Percentiles rank a stretch among this genome's conserved stretches.
Conservation (phyloP, 37 sponge, comb jelly and placozoan species). For the Spongilla lacustris region DNA sequence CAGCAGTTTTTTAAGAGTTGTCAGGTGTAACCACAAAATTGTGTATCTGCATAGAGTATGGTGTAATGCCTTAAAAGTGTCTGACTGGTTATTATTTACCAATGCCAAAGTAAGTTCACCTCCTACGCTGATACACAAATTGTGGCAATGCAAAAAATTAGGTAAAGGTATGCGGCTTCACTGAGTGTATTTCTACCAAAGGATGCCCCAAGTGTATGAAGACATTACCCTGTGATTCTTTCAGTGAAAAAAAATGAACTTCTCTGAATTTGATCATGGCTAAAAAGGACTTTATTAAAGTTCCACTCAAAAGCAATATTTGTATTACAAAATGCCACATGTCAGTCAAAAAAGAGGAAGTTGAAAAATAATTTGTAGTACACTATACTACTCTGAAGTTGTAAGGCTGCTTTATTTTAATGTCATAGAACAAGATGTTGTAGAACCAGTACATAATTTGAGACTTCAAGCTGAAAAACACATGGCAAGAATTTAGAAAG, state of each 20-base stretch:
- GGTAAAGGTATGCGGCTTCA: conserved; percentile 52
- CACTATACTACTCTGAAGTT: conserved; percentile 19
- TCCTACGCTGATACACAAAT: too few species aligned
- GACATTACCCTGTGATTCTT: conserved; percentile 10
- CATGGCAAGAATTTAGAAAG: not conserved
- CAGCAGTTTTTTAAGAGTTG: too few species aligned
- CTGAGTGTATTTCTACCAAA: conserved; percentile 3
- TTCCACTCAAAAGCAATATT: not conserved
- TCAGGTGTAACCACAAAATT: too few species aligned
- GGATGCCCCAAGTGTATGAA: conserved; percentile 51
- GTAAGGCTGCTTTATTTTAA: conserved; percentile 30
- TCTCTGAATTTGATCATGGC: conserved; percentile 41
- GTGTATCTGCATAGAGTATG: too few species aligned
- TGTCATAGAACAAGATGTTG: not conserved
- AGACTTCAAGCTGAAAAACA: conserved; percentile 1
- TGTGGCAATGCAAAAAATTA: too few species aligned
- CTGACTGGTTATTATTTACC: too few species aligned
- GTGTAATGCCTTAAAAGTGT: too few species aligned
- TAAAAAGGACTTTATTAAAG: not conserved
- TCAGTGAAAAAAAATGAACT: conserved; percentile 32
- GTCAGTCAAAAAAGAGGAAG: not conserved
- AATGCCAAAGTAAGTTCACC: too few species aligned
- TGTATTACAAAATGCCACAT: conserved; percentile 1
- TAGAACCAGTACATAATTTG: conserved; percentile 30
- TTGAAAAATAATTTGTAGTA: conserved; percentile 28